These are phyloP conservation scores for Oscheius sp. DNA, from an alignment of 2,888 invertebrate species.

Conservation along the genomic window DNA sequence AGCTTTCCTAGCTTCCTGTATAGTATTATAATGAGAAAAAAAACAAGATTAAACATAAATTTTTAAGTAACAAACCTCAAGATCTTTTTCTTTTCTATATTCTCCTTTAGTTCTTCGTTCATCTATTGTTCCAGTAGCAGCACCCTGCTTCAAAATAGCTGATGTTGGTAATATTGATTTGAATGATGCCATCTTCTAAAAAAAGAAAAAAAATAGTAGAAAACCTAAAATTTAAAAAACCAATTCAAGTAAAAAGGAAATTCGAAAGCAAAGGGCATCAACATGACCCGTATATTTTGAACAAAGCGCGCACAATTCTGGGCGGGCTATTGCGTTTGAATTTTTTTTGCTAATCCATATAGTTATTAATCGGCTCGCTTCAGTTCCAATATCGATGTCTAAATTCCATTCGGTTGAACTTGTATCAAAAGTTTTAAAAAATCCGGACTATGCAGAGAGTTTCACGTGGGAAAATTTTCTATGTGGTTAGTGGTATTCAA, in stretches of 20 bases:
- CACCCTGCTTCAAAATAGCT: conserved; percentile 38
- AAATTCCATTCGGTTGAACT: not conserved
- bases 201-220: not conserved
- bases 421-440: not conserved
- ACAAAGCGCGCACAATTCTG: no score
- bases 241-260: no score
- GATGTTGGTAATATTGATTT: conserved; percentile 48
- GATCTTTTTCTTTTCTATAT: conserved; percentile 59
- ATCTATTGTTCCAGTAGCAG: conserved; percentile 30
- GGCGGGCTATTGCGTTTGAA: no score
- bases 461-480: not conserved
- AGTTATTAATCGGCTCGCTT: no score
- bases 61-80: no score
- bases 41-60: not conserved
- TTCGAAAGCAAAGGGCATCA: no score
- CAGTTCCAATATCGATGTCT: no score
- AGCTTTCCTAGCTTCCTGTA: conserved; percentile 84
- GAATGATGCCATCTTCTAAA: conserved; percentile 46
- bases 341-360: no score
- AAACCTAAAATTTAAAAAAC: no score
- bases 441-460: not conserved
- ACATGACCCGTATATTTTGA: no score
- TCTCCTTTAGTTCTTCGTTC: conserved; percentile 56
- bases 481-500: not conserved
- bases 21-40: not conserved